A percentile compares a stretch with the other conserved stretches of the same genome.
These are phyloP conservation scores for Salticus scenicus DNA, from an alignment of 2,888 invertebrate species.

Conservation along the genomic window DNA sequence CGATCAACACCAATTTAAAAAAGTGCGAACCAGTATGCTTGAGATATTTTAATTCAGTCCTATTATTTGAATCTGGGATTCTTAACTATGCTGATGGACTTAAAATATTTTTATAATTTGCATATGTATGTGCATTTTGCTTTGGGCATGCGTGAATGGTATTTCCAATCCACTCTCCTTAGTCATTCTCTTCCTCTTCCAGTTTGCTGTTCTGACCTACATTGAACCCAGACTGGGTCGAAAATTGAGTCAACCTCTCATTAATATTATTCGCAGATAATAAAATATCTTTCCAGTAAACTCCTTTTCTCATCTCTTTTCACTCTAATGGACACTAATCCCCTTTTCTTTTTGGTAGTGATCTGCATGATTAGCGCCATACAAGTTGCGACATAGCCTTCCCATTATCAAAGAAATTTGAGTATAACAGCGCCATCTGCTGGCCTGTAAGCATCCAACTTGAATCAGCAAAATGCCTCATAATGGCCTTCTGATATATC, in stretches of 20 bases:
- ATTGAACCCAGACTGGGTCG: slow-evolving; percentile 90
- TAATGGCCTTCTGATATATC: too few relatives aligned
- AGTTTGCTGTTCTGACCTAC: slow-evolving; percentile 92
- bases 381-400: too few relatives aligned
- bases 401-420: too few relatives aligned
- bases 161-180: slow-evolving; percentile 66
- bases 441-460: too few relatives aligned
- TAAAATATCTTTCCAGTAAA: slow-evolving; percentile 68
- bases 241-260: slow-evolving; percentile 90
- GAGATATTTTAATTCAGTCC: too few relatives aligned
- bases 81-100: slow-evolving; percentile 29
- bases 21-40: too few relatives aligned
- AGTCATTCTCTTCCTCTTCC: slow-evolving; percentile 72
- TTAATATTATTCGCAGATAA: slow-evolving; percentile 95
- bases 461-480: too few relatives aligned
- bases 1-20: too few relatives aligned
- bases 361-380: slow-evolving; percentile 5
- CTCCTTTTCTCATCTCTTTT: slow-evolving; percentile 63
- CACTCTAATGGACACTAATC: not conserved
- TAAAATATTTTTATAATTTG: slow-evolving; percentile 52
- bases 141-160: slow-evolving; percentile 66
- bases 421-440: too few relatives aligned
- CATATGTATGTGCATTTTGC: slow-evolving; percentile 59
- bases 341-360: not conserved
- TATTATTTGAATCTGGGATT: not conserved